A percentile compares a stretch with the other conserved stretches of the same genome.
These are phyloP conservation scores for Zeuzera pyrina DNA, from an alignment of 2,888 invertebrate species.

Conservation along the genomic window DNA sequence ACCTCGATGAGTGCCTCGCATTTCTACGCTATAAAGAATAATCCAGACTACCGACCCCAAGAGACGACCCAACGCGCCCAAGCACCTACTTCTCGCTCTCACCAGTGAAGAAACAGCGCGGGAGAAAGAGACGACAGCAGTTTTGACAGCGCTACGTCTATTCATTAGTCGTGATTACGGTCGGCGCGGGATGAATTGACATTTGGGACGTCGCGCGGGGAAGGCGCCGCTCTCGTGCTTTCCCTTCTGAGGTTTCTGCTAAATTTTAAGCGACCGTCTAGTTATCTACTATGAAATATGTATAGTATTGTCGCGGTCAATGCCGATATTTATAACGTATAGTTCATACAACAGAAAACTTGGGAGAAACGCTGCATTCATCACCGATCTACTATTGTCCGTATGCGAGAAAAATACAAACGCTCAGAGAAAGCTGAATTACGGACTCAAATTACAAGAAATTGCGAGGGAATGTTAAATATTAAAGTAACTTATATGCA, in stretches of 20 bases:
- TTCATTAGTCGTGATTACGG: constrained; percentile 67
- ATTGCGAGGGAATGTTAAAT: too few species aligned
- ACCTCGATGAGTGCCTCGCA: constrained; percentile 62
- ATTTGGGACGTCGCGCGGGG: constrained; percentile 51
- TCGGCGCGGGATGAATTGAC: constrained; percentile 61
- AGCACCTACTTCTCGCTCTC: constrained; percentile 38
- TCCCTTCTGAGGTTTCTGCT: constrained; percentile 59
- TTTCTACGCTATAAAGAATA: constrained; percentile 68
- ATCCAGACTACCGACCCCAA: constrained; percentile 54
- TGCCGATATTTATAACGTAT: constrained; percentile 14
- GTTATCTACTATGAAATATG: constrained; percentile 38
- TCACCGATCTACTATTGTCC: neutral
- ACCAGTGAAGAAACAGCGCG: constrained; percentile 27
- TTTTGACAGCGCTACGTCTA: constrained; percentile 50
- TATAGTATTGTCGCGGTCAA: constrained; percentile 29
- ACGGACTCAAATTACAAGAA: too few species aligned
- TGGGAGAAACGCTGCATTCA: neutral
- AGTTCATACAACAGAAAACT: too few species aligned
- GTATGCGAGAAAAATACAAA: neutral
- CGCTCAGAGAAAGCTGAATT: too few species aligned
- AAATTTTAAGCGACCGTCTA: constrained; percentile 45
- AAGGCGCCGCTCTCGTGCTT: constrained; percentile 37
- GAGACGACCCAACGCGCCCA: constrained; percentile 36
- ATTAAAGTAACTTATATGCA: too few species aligned
- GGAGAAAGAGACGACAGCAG: constrained; percentile 40